These are phyloP conservation scores for Cetonia aurata DNA, from an alignment of 2,888 invertebrate genomes.

Conservation along the genomic window DNA sequence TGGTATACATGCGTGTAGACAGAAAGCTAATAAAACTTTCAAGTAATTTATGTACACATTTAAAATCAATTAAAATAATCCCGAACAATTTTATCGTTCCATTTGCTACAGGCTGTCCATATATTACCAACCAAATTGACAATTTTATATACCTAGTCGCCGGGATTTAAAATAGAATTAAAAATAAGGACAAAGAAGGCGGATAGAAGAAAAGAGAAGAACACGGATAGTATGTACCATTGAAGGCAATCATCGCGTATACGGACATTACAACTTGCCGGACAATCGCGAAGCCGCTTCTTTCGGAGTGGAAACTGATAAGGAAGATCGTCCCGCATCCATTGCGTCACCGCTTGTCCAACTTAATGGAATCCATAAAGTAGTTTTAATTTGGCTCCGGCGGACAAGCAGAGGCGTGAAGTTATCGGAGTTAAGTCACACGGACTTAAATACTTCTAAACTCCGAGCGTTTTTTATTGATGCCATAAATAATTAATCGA, in stretches of 20 bases:
- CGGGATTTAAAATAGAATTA: slow-evolving; percentile 35
- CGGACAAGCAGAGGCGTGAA: slow-evolving; percentile 60
- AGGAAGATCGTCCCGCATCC: slow-evolving; percentile 53
- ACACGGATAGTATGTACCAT: slow-evolving; percentile 23
- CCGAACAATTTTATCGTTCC: slow-evolving; percentile 40
- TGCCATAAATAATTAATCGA: slow-evolving; percentile 46
- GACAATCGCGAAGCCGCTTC: slow-evolving; percentile 55
- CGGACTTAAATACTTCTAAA: slow-evolving; percentile 44
- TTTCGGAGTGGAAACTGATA: slow-evolving; percentile 54
- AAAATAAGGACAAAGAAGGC: slow-evolving; percentile 13
- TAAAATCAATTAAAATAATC: slow-evolving; percentile 38
- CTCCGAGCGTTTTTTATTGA: slow-evolving; percentile 44
- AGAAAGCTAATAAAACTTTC: slow-evolving; percentile 24
- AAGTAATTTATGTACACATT: slow-evolving; percentile 33
- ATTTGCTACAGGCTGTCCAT: slow-evolving; percentile 27
- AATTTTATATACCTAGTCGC: slow-evolving; percentile 36
- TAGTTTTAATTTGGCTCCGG: slow-evolving; percentile 62
- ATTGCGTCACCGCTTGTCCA: slow-evolving; percentile 61
- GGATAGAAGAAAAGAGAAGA: background rate
- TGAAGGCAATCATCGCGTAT: slow-evolving; percentile 52
- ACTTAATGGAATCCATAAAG: slow-evolving; percentile 63
- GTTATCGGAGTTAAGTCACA: slow-evolving; percentile 54
- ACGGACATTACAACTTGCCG: slow-evolving; percentile 52
- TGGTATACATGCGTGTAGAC: slow-evolving; percentile 7
- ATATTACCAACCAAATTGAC: slow-evolving; percentile 41